Conservation (phyloP, 2,797 vertebrate genomes). For the Scyliorhinus canicula region DNA sequence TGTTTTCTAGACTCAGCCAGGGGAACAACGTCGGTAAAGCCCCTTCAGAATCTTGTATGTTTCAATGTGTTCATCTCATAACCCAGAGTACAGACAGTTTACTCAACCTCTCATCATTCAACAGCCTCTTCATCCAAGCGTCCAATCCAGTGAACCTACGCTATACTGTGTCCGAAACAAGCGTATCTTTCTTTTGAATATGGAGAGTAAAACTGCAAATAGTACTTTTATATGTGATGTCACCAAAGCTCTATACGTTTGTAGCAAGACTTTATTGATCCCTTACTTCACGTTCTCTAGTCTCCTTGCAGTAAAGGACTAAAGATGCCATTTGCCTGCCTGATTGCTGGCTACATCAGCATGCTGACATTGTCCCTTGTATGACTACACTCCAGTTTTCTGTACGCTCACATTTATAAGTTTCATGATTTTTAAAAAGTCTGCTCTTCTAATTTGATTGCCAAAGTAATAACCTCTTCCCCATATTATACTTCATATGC, state of each 20-base stretch:
- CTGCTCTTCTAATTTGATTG: neutral
- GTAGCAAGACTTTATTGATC: neutral
- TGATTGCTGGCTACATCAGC: neutral
- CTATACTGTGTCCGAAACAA: neutral
- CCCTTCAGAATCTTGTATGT: neutral
- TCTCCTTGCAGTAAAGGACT: neutral
- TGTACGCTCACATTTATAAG: neutral
- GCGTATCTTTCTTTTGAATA: neutral
- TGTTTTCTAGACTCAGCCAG: neutral
- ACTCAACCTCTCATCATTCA: no score
- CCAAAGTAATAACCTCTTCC: neutral
- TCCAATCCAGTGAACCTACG: neutral
- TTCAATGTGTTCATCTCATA: no score
- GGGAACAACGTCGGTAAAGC: no score
- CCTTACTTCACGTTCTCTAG: neutral
- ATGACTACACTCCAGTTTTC: neutral
- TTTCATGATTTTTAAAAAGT: neutral
- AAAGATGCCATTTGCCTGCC: neutral
- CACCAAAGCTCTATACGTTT: neutral
- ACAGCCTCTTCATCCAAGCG: neutral
- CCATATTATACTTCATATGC: neutral
- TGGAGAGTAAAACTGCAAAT: neutral
- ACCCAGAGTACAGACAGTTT: no score
- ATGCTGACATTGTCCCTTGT: neutral
- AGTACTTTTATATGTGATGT: neutral